A percentile compares a stretch with the other conserved stretches of the same genome.
These are phyloP conservation scores for Amblyjoppa proteus DNA, from an alignment of 2,888 invertebrate genomes.

Conservation along the genomic window DNA sequence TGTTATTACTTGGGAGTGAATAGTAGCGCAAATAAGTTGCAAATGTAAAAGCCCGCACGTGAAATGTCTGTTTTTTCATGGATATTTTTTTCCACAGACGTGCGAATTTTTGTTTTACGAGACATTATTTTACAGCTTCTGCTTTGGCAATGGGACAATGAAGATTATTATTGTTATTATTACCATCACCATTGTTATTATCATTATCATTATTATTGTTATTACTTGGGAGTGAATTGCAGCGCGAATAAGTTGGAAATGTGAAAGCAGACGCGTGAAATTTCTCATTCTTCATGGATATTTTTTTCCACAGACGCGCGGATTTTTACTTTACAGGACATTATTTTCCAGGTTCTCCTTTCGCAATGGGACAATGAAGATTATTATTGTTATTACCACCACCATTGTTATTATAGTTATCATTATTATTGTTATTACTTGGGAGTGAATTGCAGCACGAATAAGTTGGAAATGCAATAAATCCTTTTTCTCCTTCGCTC, in stretches of 20 bases:
- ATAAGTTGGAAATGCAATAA: not conserved
- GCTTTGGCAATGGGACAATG: too few relatives aligned
- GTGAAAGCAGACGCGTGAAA: constrained; percentile 23
- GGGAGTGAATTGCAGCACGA: too few relatives aligned
- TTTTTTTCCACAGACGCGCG: not conserved
- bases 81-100: not conserved
- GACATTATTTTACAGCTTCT: too few relatives aligned
- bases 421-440: not conserved
- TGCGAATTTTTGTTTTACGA: not conserved
- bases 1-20: too few relatives aligned
- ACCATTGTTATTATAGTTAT: not conserved
- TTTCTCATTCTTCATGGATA: constrained; percentile 38
- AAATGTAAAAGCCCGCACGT: constrained; percentile 3
- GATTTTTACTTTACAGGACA: not conserved
- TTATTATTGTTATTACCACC: not conserved
- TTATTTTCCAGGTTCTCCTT: too few relatives aligned
- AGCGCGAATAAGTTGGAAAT: too few relatives aligned
- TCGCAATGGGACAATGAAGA: not conserved
- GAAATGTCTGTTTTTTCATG: constrained; percentile 45
- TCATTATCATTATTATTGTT: too few relatives aligned
- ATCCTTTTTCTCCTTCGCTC: not conserved
- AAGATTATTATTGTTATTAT: too few relatives aligned
- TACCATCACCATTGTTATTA: too few relatives aligned
- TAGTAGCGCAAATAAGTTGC: too few relatives aligned
- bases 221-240: too few relatives aligned